Base-by-base conservation (phyloP, 2,113 vertebrate genomes). In the Microtus richardsoni region DNA sequence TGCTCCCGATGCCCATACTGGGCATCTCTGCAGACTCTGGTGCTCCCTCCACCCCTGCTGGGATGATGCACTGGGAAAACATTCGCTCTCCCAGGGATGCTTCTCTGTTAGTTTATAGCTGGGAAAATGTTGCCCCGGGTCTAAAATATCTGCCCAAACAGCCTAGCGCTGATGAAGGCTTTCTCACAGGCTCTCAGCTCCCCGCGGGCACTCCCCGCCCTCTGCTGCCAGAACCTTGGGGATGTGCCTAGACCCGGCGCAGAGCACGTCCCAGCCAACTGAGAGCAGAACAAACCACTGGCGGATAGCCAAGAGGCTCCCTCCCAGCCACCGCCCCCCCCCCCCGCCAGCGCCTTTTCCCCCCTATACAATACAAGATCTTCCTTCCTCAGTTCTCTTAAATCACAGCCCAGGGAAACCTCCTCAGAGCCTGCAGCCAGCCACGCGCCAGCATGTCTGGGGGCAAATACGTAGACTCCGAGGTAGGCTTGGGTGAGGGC, bases 401-500 rank as follows among this genome's bases (percentile, higher is more conserved):
- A 97, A 98, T 96, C 98, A 96, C 91, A 96, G 97, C 93, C 95
- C 97, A 47, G 93, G 78, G 89, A 97, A 84, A 98, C 96, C 95
- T 93, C 89, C 95, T 96, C 98, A 98, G 93, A 98, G 96, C 93
- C 97, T 92, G 97, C 98, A 95, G 83, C 97, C 97, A 95, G 96
- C 93, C 96, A 95, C 97, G 21, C 94, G 98, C 88, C 99, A 99
- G 98, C 98, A 99, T 99, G 99, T 99, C 99, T 97, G 99, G 99
- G 97, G 99, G 99, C 98, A 99, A 99, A 98, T 99, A 99, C 99
- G 98, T 98, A 88, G 99, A 99, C 70, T 98, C 99, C 30, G 99
- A 99, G 99, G 99, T 99, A 99, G 98, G 98, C 97, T 58, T 8
- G 33, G 77, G 84, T 87, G 91, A 62, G 83, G 79, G 85, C 60